phyloP scores from a whole-genome alignment of 1,140 invertebrate species.

The Agrypnia vestita region DNA sequence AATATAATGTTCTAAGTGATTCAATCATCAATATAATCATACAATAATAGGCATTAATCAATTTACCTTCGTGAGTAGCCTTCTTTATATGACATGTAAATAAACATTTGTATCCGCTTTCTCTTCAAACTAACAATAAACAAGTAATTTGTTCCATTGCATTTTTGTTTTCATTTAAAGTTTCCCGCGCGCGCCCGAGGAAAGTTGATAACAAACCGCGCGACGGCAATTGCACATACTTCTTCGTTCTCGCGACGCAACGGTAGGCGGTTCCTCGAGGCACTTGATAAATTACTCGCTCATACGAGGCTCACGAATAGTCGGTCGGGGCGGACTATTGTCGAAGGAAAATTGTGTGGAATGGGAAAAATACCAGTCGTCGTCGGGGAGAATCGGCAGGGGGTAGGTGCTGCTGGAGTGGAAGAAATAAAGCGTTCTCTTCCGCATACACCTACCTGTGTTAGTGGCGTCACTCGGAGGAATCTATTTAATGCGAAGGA shows the following conservation, averaged over 20 bases:
- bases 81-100: no score
- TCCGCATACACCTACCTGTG: background rate
- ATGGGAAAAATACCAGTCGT: slow-evolving; percentile 45
- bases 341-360: slow-evolving; percentile 58
- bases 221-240: slow-evolving; percentile 29
- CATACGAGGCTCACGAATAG: slow-evolving; percentile 12
- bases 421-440: slow-evolving; percentile 35
- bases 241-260: background rate
- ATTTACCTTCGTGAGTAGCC: no score
- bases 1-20: no score
- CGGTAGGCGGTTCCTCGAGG: slow-evolving; percentile 40
- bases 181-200: background rate
- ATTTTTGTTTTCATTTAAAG: slow-evolving; percentile 28
- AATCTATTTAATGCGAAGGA: slow-evolving; percentile 9
- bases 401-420: slow-evolving; percentile 38
- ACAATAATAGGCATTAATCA: no score
- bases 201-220: slow-evolving; percentile 36
- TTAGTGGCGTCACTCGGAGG: background rate
- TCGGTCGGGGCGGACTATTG: slow-evolving; percentile 44
- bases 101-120: background rate
- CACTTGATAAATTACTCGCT: slow-evolving; percentile 57
- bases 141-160: slow-evolving; percentile 14
- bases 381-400: slow-evolving; percentile 38
- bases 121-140: background rate
- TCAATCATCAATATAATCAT: no score